Evolutionary conservation across 2,888 invertebrate species (phyloP), one percentile per base, ranked within the genome.

Genomic region (Amorpha juglandis): DNA sequence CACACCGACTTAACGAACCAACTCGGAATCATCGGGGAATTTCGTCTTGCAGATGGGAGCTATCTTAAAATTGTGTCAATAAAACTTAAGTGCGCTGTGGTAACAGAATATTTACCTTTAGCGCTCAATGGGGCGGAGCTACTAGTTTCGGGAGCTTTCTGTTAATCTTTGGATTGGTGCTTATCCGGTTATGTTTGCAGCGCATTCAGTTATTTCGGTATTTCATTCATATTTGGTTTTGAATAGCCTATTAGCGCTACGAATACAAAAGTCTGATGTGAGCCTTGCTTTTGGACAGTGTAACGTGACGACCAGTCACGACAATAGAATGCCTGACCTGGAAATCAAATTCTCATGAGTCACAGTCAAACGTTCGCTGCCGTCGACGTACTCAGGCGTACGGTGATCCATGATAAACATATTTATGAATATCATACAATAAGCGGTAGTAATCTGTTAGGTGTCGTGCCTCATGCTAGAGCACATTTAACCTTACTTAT

Each of bases 1-100:
- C 76, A 78, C 79, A 84, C 84, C 83, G 76, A 75, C 87, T 87
- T 89, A 88, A 88, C 87, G 88, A 88, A 84, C 83, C 82, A 84
- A 83, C 88, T 87, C 81, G 74, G 74, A 77, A 83, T 83, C 86
- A 85, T 84, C 79, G 80, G 82, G 82, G 83, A 84, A 80, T 84
- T 80, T 77, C 77, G 77, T 78, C 74, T 73, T 78, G 75, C 70
- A 62, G 67, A 69, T 68, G 69, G 69, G 69, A 69, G 74, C 70
- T 72, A 71, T 74, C 74, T 74, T 76, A 74, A 78, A 82, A 80
- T 81, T 80, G 76, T 76, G 81, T 77, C 80, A 81, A 83, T 84
- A 81, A 81, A 83, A 82, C 78, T 82, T 80, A 78, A 71, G 74
- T 67, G 68, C 69, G 76, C 73, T 74, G 74, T 71, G 82, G 80